These are phyloP conservation scores for Balaenoptera acutorostrata DNA, from an alignment of 2,113 vertebrate genomes.

Conservation along the genomic window DNA sequence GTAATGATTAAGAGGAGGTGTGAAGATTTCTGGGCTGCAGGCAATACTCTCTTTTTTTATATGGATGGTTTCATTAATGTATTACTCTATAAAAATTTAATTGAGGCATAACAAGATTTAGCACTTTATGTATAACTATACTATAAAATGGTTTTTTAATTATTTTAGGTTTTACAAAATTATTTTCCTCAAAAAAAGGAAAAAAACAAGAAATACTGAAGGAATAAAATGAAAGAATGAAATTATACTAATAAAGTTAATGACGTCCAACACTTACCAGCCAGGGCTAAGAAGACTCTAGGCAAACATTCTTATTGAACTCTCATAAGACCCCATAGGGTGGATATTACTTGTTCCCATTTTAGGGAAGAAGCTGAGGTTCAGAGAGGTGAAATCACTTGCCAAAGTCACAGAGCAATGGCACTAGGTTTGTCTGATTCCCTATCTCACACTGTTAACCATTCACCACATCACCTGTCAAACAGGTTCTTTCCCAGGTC, in stretches of 20 bases:
- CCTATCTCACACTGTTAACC: neutral
- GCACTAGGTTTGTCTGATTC: neutral
- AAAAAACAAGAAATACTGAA: neutral
- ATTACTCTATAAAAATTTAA: neutral
- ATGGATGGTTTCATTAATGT: neutral
- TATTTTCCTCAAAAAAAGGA: neutral
- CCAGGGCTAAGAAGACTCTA: neutral
- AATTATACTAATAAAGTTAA: neutral
- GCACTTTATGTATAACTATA: neutral
- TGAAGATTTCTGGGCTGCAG: neutral
- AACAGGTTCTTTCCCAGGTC: neutral
- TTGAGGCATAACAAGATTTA: neutral
- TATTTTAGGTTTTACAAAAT: neutral
- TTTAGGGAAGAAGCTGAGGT: neutral
- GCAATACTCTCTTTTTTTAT: neutral
- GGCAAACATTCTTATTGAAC: neutral
- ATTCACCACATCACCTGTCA: neutral
- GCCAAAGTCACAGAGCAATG: neutral
- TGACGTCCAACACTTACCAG: neutral
- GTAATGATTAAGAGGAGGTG: neutral
- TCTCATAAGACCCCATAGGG: neutral
- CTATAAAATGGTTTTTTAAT: neutral
- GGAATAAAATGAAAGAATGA: neutral
- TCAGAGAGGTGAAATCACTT: neutral
- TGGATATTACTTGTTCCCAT: neutral